phyloP scores from a whole-genome alignment of 2,888 invertebrate species.

The Chymomyza amoena region DNA sequence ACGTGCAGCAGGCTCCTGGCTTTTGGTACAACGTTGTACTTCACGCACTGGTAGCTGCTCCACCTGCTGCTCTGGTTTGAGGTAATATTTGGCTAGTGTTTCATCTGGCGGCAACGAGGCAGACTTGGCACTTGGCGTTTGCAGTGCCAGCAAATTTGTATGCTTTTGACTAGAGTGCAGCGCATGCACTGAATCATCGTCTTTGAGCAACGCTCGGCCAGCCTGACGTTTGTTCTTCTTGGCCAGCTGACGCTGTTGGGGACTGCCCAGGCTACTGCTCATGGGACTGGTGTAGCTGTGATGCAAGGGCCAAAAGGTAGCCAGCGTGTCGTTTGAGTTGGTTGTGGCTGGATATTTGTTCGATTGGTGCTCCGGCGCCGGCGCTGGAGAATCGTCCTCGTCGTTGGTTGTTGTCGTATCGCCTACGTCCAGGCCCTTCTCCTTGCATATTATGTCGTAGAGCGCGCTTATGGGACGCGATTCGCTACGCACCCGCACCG shows the following conservation, averaged over 20 bases:
- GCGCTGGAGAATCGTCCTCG: slow-evolving; percentile 32
- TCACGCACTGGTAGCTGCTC: background rate
- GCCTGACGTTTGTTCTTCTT: slow-evolving; percentile 23
- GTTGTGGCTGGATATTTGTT: slow-evolving; percentile 3
- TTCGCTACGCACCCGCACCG: slow-evolving; percentile 77
- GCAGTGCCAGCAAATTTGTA: slow-evolving; percentile 37
- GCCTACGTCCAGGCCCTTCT: slow-evolving; percentile 76
- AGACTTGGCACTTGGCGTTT: slow-evolving; percentile 42
- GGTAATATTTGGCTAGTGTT: slow-evolving; percentile 14
- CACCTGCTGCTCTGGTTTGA: slow-evolving; percentile 5
- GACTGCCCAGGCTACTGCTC: slow-evolving; percentile 30
- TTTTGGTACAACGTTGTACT: slow-evolving; percentile 17
- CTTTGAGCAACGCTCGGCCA: slow-evolving; percentile 15
- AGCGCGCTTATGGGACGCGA: slow-evolving; percentile 78
- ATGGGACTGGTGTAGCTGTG: slow-evolving; percentile 39
- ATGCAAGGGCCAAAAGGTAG: slow-evolving; percentile 65
- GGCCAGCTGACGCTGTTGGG: slow-evolving; percentile 32
- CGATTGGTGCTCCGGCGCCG: slow-evolving; percentile 26
- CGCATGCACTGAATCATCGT: slow-evolving; percentile 24
- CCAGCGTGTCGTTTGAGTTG: slow-evolving; percentile 52
- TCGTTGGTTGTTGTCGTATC: slow-evolving; percentile 59
- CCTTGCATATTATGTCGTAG: slow-evolving; percentile 79
- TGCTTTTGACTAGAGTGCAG: slow-evolving; percentile 55
- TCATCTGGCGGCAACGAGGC: slow-evolving; percentile 61
- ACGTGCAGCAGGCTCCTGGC: slow-evolving; percentile 30